These are phyloP conservation scores for Deilephila porcellus DNA, from an alignment of 2,888 invertebrate genomes.

Conservation along the genomic window DNA sequence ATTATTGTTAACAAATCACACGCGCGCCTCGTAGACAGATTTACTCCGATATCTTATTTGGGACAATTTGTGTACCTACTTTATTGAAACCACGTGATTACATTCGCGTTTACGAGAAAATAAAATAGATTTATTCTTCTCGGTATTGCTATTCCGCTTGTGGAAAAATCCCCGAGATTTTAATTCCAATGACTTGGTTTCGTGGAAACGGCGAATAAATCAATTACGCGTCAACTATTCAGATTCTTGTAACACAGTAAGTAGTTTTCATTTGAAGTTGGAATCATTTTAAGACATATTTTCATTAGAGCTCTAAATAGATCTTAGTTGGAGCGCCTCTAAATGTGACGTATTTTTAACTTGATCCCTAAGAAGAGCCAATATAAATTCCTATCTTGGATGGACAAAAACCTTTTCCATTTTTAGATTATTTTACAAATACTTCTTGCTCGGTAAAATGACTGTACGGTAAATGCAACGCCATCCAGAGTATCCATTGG, in stretches of 20 bases:
- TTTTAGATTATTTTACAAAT: no score
- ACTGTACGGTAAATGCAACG: no score
- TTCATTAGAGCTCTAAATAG: not conserved
- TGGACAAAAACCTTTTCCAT: not conserved
- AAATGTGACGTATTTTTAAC: not conserved
- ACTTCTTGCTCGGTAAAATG: no score
- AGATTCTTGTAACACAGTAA: not conserved
- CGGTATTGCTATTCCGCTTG: not conserved
- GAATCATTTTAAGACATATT: not conserved
- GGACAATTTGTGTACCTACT: not conserved
- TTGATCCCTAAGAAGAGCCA: not conserved
- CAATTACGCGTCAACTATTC: not conserved
- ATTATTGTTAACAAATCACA: conserved; percentile 26
- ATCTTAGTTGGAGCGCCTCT: not conserved
- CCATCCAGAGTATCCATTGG: no score
- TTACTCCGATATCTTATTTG: conserved; percentile 26
- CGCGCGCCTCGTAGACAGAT: conserved; percentile 9
- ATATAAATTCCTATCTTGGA: not conserved
- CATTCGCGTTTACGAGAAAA: not conserved
- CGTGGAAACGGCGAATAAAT: no score
- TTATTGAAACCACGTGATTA: not conserved
- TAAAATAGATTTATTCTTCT: not conserved
- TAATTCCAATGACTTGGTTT: no score
- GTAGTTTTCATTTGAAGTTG: not conserved
- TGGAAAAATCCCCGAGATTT: not conserved